Base-by-base conservation (phyloP, 2,797 vertebrate species). In the Salarias fasciatus region DNA sequence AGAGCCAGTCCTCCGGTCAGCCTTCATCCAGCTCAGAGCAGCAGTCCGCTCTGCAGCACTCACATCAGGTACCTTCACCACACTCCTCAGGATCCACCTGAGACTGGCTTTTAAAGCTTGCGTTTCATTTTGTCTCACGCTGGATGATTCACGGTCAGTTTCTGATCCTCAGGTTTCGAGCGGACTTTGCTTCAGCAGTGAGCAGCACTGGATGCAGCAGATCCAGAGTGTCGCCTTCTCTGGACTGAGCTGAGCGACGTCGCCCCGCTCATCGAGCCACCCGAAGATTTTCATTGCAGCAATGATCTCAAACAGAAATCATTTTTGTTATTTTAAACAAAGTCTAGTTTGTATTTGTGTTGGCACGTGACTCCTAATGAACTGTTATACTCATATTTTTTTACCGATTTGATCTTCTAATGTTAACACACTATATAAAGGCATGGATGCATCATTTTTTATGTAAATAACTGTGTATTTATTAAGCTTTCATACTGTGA, bases 61-160 rank as follows among this genome's bases (percentile, higher is more conserved):
- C 72, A 15, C 75, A 78, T 66, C 89, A 91, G 90, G 93, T 93
- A 84, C 11, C 84, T 84, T 77, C 28, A 67, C 6, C 24, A 24
- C 18, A 3, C 18, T 24, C 18, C 18, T 24, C 18, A 24, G 3
- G 3, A 24, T 24, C 18, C 24, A 24, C 18, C 2, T 24, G 18
- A 24, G 24, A 24, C 18, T 24, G 18, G 18, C 18, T 24, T 24
- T 24, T 2, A 24, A 24, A 24, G 24, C 24, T 18, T 18, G 18
- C 24, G 18, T 24, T 24, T 24, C 24, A 24, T 24, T 24, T 24
- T 18, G 35, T 6, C 9, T 6, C 5, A 35, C 35, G 5, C 33
- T 9, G 3, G 2, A 35, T 35, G 33, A 35, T 35, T 35, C 2
- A 35, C 33, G 46, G 11, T 49, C 2, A 60, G 0, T 69, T 55